Conservation (phyloP, 2,888 invertebrate genomes). For the Tuberolachnus salignus region DNA sequence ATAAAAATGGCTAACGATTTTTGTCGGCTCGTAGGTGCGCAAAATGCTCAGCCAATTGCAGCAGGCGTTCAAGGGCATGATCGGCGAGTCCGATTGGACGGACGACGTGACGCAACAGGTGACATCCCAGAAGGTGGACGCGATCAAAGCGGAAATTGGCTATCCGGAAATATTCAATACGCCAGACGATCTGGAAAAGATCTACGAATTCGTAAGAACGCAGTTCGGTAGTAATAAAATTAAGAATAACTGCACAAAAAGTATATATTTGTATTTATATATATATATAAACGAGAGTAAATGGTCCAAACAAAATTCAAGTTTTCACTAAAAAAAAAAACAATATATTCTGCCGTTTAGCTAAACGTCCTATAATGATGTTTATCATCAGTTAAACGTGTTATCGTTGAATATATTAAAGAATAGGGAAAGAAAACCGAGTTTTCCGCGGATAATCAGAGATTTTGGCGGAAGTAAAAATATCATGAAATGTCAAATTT, state of each 20-base stretch:
- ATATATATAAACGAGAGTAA: not conserved
- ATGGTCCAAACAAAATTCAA: too few species aligned
- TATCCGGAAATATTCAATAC: constrained; percentile 79
- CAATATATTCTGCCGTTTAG: too few species aligned
- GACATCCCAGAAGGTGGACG: constrained; percentile 75
- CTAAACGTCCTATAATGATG: too few species aligned
- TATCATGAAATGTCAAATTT: too few species aligned
- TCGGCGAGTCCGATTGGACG: constrained; percentile 76
- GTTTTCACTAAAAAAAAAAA: too few species aligned
- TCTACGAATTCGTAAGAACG: constrained; percentile 69
- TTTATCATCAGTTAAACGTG: too few species aligned
- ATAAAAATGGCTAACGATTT: not conserved
- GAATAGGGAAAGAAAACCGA: too few species aligned
- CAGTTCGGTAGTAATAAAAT: not conserved
- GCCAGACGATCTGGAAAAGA: constrained; percentile 70
- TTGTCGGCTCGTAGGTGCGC: constrained; percentile 65
- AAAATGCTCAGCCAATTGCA: constrained; percentile 78
- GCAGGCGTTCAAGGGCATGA: constrained; percentile 72
- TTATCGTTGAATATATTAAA: too few species aligned
- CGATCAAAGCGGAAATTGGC: constrained; percentile 78
- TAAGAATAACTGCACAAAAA: not conserved
- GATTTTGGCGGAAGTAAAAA: too few species aligned
- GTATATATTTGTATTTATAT: not conserved
- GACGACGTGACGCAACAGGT: constrained; percentile 74
- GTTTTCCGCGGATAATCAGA: too few species aligned